Conservation (phyloP, 2,888 invertebrate species). For the Sarcophaga carnaria region DNA sequence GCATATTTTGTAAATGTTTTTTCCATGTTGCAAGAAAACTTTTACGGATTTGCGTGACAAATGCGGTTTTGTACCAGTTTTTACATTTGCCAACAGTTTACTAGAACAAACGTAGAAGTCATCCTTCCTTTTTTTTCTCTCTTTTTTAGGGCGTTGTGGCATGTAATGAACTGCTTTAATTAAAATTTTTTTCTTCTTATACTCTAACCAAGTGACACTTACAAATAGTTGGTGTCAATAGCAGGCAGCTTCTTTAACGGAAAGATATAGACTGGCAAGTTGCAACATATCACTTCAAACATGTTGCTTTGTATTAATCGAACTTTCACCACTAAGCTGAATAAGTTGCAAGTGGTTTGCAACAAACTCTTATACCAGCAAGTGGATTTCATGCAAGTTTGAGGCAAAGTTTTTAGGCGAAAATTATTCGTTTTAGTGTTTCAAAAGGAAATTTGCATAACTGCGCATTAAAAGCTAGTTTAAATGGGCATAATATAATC, state of each 20-base stretch:
- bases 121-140: constrained; percentile 1
- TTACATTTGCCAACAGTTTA: constrained; percentile 27
- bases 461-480: not conserved
- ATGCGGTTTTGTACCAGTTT: constrained; percentile 68
- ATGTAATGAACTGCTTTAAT: constrained; percentile 35
- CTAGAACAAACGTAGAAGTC: constrained; percentile 5
- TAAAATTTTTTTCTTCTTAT: constrained; percentile 13
- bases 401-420: not conserved
- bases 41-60: constrained; percentile 64
- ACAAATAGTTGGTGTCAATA: constrained; percentile 72
- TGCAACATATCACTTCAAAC: constrained; percentile 15
- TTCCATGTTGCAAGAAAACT: constrained; percentile 38
- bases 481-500: not conserved
- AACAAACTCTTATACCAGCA: constrained; percentile 39
- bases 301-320: not conserved
- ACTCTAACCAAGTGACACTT: constrained; percentile 59
- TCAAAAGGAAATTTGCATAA: not conserved
- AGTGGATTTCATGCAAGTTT: constrained; percentile 32
- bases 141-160: constrained; percentile 59
- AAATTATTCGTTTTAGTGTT: not conserved
- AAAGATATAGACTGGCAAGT: constrained; percentile 13
- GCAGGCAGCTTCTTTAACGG: not conserved
- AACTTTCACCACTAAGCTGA: constrained; percentile 31
- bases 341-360: constrained; percentile 29
- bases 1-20: constrained; percentile 55